These are phyloP conservation scores for Lontra canadensis DNA, from an alignment of 2,113 vertebrate species.

Conservation along the genomic window DNA sequence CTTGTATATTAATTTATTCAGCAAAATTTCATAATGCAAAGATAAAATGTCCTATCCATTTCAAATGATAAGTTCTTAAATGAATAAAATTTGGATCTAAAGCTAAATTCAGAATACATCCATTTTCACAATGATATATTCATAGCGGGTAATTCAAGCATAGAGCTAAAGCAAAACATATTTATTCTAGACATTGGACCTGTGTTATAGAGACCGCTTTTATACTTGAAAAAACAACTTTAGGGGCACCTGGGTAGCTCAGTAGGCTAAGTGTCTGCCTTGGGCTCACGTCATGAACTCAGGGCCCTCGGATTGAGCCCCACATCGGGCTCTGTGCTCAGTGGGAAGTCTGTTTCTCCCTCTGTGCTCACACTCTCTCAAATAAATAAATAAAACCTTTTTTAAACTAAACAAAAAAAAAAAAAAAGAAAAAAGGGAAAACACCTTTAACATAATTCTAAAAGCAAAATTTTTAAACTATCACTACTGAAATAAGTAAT, in stretches of 20 bases:
- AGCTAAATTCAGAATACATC: background rate
- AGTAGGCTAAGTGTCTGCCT: too few relatives aligned
- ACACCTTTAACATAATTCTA: background rate
- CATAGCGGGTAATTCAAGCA: background rate
- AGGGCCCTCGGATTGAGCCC: too few relatives aligned
- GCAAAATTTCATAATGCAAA: background rate
- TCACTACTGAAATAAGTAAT: background rate
- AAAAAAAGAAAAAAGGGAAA: background rate
- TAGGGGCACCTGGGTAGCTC: background rate
- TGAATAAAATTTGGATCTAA: conserved; percentile 19
- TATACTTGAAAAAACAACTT: background rate
- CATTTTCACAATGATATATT: conserved; percentile 1
- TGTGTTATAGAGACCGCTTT: background rate
- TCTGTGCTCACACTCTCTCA: too few relatives aligned
- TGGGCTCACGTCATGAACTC: too few relatives aligned
- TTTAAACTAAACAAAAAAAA: too few relatives aligned
- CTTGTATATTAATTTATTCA: background rate
- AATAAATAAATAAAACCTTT: too few relatives aligned
- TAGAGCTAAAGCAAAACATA: conserved; percentile 11
- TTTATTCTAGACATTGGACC: background rate
- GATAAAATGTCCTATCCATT: background rate
- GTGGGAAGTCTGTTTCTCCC: too few relatives aligned
- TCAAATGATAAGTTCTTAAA: conserved; percentile 3
- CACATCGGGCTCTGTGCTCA: too few relatives aligned
- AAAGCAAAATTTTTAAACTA: conserved; percentile 2